Base-by-base conservation (phyloP, 1,140 invertebrate species). In the Lordiphosa clarofinis region DNA sequence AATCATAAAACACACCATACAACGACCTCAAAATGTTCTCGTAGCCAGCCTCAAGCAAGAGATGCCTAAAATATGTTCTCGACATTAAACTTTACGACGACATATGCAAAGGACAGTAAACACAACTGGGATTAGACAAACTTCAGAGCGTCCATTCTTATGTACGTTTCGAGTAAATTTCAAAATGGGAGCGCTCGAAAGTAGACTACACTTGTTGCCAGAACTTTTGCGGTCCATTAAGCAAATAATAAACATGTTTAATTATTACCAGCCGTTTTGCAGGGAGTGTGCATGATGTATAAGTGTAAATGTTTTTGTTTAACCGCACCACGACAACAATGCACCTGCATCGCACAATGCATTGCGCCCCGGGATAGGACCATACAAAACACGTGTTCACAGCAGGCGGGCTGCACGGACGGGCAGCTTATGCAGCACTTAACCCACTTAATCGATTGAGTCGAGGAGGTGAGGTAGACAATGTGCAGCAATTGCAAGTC, bases 361-460 rank as follows among this genome's bases (percentile, higher is more conserved):
- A 21, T 36, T 52, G 11, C 35, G 56, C 63, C 46, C 12, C 12
- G 36, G 66, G 63, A 37, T 62, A 70, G 57, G 64, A 31, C 65
- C 60, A 54, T 61, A 50, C 38, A 55, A 55, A 69, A 68, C 66
- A 69, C 55, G 65, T 69, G 67, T 70, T 70, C 65, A 47, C 67
- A 55, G 47, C 21, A 24, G 21, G 21, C 21, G 21, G 21, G 21
- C 21, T 4, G 4, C 21, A 21, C 21, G 36, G 39, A 56, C 36
- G 24, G 24, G 11, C 52, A 54, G 68, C 69, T 73, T 65, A 69
- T 60, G 56, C 47, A 56, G 68, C 74, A 73, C 74, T 78, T 78
- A 78, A 78, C 61, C 69, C 69, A 60, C 74, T 78, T 79, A 73
- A 78, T 78, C 68, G 73, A 76, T 72, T 61, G 56, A 52, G 54